Evolutionary conservation across 2,113 vertebrate genomes (phyloP).

Genomic region (Mesitornis unicolor): DNA sequence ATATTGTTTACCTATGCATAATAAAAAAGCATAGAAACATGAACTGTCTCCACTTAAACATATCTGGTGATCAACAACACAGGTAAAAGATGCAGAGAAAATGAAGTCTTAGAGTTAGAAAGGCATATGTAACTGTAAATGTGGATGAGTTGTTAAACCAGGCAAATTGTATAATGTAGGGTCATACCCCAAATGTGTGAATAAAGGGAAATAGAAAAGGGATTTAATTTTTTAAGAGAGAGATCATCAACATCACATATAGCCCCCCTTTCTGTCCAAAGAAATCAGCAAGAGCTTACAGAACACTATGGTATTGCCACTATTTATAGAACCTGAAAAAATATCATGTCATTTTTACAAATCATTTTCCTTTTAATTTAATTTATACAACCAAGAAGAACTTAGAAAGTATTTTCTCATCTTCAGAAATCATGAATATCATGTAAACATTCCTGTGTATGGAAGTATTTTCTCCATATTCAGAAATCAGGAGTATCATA

Average conservation of each 20-base stretch:
- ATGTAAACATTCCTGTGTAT: background rate
- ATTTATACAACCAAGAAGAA: background rate
- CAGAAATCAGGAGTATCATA: background rate
- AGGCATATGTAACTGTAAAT: background rate
- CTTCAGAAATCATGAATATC: background rate
- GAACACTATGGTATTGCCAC: background rate
- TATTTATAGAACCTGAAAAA: background rate
- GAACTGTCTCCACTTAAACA: background rate
- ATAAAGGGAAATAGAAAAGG: background rate
- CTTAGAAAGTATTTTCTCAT: background rate
- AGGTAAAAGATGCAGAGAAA: background rate
- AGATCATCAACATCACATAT: background rate
- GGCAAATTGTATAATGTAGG: background rate
- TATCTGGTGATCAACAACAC: background rate
- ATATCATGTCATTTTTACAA: background rate
- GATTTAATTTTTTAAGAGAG: background rate
- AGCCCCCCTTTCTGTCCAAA: background rate
- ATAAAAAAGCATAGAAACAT: background rate
- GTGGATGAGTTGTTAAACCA: background rate
- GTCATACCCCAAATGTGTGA: background rate
- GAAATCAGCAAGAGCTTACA: background rate
- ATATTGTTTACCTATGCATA: fast-evolving
- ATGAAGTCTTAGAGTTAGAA: background rate
- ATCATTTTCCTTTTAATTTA: background rate
- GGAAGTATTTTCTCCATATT: background rate